These are phyloP conservation scores for Parnassius smintheus DNA, from an alignment of 2,888 invertebrate species.

Conservation along the genomic window DNA sequence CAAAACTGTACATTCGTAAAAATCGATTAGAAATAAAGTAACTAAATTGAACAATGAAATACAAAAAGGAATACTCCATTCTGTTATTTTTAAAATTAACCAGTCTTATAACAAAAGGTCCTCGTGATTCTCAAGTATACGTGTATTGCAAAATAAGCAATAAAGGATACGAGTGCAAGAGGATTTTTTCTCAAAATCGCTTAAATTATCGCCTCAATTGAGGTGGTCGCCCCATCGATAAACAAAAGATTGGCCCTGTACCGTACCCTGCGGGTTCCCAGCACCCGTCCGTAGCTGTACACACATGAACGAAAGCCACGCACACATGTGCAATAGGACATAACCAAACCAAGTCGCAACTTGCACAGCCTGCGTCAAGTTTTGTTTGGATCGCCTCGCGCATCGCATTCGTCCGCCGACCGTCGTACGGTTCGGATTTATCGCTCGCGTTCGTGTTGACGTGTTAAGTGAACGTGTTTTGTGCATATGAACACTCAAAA, in stretches of 20 bases:
- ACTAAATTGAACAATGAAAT: background rate
- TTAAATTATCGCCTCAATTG: constrained; percentile 25
- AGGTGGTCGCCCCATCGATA: constrained; percentile 49
- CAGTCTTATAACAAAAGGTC: constrained; percentile 17
- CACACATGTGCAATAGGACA: constrained; percentile 29
- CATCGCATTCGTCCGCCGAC: constrained; percentile 64
- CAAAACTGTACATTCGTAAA: too few relatives aligned
- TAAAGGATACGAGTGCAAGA: constrained; percentile 1
- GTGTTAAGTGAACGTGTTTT: constrained; percentile 60
- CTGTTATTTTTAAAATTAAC: constrained; percentile 13
- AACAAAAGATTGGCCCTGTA: constrained; percentile 55
- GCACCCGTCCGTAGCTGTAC: constrained; percentile 33
- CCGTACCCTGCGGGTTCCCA: constrained; percentile 48
- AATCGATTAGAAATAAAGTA: background rate
- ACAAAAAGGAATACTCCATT: background rate
- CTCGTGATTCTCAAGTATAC: background rate
- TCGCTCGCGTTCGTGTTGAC: constrained; percentile 49
- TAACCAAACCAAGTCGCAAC: constrained; percentile 51
- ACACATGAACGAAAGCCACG: constrained; percentile 27
- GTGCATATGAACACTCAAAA: constrained; percentile 79
- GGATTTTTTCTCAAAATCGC: constrained; percentile 25
- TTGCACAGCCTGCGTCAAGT: constrained; percentile 58
- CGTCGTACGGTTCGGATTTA: constrained; percentile 57
- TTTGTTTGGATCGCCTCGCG: constrained; percentile 47
- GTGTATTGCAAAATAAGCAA: constrained; percentile 22